Conservation (phyloP, 2,797 vertebrate genomes). For the Podarcis siculus region DNA sequence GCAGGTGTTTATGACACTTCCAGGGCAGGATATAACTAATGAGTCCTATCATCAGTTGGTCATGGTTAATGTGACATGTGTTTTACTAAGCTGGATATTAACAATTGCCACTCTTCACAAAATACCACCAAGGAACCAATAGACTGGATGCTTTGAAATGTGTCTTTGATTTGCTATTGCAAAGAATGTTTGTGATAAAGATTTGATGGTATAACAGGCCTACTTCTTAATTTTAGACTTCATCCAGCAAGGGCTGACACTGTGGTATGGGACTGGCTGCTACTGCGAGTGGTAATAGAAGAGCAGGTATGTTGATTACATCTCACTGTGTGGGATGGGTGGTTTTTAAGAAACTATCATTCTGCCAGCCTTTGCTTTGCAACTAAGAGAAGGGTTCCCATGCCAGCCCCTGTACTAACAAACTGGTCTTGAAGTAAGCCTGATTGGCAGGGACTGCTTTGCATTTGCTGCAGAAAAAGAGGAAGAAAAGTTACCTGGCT, state of each 20-base stretch:
- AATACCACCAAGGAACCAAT: background rate
- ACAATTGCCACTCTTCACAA: background rate
- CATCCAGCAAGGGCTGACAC: conserved; percentile 82
- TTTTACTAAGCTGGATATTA: background rate
- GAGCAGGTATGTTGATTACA: conserved; percentile 81
- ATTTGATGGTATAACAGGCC: conserved; percentile 25
- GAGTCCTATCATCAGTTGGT: background rate
- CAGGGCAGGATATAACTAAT: no score
- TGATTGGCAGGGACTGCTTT: no score
- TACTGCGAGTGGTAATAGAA: conserved; percentile 84
- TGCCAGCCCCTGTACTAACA: background rate
- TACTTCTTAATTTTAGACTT: conserved; percentile 81
- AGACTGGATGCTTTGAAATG: background rate
- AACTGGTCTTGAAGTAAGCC: background rate
- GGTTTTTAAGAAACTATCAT: background rate
- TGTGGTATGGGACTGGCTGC: conserved; percentile 91
- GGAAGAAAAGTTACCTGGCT: background rate
- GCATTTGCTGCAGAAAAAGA: background rate
- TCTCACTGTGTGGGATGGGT: background rate
- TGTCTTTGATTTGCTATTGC: background rate
- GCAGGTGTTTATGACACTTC: no score
- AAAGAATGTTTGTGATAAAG: background rate
- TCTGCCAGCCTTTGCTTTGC: background rate
- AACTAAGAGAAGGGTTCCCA: background rate
- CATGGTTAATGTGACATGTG: background rate